Conservation (phyloP, 2,113 vertebrate genomes). For the Tauraco erythrolophus region DNA sequence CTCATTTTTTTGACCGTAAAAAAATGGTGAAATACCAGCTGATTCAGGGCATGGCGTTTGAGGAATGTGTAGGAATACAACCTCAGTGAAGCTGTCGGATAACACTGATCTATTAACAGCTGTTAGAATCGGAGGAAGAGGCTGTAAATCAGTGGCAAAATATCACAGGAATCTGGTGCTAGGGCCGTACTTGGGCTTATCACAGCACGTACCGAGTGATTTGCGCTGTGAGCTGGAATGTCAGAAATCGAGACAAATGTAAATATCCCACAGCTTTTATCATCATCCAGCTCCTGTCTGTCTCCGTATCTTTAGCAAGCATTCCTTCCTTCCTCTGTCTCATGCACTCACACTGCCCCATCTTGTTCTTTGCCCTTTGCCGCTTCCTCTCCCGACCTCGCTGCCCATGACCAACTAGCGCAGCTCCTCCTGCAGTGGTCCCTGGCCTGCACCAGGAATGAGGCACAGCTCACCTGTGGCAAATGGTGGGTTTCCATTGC, state of each 20-base stretch:
- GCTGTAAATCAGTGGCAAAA: conserved; percentile 10
- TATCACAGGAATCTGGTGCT: neutral
- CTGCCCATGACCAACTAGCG: neutral
- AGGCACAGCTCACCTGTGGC: neutral
- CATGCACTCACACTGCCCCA: rapidly evolving
- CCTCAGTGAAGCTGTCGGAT: neutral
- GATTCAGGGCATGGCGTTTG: neutral
- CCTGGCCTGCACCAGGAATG: rapidly evolving
- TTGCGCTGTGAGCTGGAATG: neutral
- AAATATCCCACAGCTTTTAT: neutral
- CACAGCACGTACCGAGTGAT: neutral
- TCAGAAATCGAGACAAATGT: neutral
- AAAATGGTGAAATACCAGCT: neutral
- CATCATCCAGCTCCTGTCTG: neutral
- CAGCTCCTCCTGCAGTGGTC: neutral
- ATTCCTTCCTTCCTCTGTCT: neutral
- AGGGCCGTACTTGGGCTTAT: neutral
- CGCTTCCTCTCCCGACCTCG: neutral
- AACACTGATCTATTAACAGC: neutral
- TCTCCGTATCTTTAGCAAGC: neutral
- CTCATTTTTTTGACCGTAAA: neutral
- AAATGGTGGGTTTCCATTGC: neutral
- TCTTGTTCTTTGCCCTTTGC: neutral
- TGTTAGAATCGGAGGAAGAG: neutral
- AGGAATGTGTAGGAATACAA: neutral